These are phyloP conservation scores for Caranx melampygus DNA, from an alignment of 2,113 vertebrate genomes.

Conservation along the genomic window DNA sequence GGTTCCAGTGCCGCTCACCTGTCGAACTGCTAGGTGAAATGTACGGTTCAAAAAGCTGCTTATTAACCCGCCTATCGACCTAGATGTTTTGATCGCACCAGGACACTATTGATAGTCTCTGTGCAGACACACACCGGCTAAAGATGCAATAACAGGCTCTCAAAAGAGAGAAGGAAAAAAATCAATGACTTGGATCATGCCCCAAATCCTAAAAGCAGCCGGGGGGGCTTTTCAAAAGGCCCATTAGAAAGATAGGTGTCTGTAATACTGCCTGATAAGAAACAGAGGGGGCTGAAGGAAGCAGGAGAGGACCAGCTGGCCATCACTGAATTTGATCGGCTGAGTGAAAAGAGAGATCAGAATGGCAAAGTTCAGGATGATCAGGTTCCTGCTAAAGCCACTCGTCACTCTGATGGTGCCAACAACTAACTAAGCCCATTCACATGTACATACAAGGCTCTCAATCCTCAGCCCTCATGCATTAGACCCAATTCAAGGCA, in stretches of 20 bases:
- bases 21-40: slow-evolving; percentile 45
- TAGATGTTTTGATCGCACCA: slow-evolving; percentile 70
- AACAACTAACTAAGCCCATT: slow-evolving; percentile 33
- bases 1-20: slow-evolving; percentile 55
- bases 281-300: slow-evolving; percentile 36
- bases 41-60: slow-evolving; percentile 59
- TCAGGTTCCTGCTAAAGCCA: slow-evolving; percentile 54
- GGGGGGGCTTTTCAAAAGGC: slow-evolving; percentile 62
- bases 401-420: slow-evolving; percentile 8
- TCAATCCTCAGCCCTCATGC: not conserved
- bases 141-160: slow-evolving; percentile 75
- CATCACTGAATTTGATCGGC: slow-evolving; percentile 64
- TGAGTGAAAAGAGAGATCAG: slow-evolving; percentile 59
- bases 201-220: slow-evolving; percentile 68
- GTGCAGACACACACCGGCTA: slow-evolving; percentile 57
- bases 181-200: slow-evolving; percentile 77
- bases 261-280: slow-evolving; percentile 65
- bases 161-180: slow-evolving; percentile 54
- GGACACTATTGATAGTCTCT: slow-evolving; percentile 67
- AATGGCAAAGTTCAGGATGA: slow-evolving; percentile 65
- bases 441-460: slow-evolving; percentile 7
- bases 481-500: slow-evolving; percentile 33
- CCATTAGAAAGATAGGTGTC: slow-evolving; percentile 60
- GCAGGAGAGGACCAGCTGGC: slow-evolving; percentile 56
- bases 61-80: slow-evolving; percentile 71